These are phyloP conservation scores for Holcopasites calliopsidis DNA, from an alignment of 1,140 invertebrate genomes.

Conservation along the genomic window DNA sequence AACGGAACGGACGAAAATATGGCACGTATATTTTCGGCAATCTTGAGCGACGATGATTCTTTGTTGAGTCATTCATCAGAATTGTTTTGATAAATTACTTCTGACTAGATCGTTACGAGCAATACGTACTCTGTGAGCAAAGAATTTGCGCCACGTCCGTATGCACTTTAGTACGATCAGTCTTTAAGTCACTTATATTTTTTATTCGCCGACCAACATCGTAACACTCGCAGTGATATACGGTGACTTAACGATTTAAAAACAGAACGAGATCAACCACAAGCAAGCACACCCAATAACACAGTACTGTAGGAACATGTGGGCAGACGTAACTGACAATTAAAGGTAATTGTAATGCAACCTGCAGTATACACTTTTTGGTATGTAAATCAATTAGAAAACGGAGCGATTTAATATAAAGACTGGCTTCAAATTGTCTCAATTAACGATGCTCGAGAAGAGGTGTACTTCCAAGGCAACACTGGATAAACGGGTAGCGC, in stretches of 20 bases:
- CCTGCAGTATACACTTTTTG: background rate
- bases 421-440: background rate
- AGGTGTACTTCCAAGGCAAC: conserved; percentile 36
- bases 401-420: background rate
- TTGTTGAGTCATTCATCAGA: conserved; percentile 32
- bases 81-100: conserved; percentile 31
- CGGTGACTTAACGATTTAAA: conserved; percentile 20
- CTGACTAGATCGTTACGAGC: conserved; percentile 23
- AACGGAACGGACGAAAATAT: background rate
- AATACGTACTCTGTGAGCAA: conserved; percentile 31
- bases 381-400: background rate
- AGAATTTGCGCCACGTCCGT: conserved; percentile 16
- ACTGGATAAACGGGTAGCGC: conserved; percentile 5
- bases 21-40: background rate
- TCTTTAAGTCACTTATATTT: conserved; percentile 31
- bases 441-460: conserved; percentile 31
- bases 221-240: background rate
- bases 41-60: conserved; percentile 5
- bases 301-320: conserved; percentile 13
- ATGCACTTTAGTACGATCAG: conserved; percentile 6
- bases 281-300: conserved; percentile 26
- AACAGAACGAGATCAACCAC: conserved; percentile 12
- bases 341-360: conserved; percentile 3
- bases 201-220: conserved; percentile 22
- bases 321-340: background rate